Evolutionary conservation across 2,113 vertebrate species (phyloP).

Genomic region (Helogale parvula): DNA sequence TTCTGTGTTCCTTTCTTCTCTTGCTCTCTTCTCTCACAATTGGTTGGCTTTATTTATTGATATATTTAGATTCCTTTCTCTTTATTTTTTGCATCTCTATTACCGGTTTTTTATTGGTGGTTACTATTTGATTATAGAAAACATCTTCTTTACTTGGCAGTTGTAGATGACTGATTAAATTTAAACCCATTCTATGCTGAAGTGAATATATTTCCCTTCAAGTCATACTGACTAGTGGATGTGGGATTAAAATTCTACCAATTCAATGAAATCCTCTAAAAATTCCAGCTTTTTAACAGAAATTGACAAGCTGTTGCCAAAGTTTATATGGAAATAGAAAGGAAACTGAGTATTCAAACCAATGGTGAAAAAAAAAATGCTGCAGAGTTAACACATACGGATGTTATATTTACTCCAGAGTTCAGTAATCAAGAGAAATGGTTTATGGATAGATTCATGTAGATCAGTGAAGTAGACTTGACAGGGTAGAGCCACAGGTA

Average conservation of each 20-base stretch:
- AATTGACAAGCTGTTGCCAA: neutral
- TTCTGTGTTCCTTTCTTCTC: neutral
- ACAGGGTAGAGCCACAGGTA: no score
- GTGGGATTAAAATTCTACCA: neutral
- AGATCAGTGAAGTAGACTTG: neutral
- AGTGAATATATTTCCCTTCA: neutral
- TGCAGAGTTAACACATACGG: neutral
- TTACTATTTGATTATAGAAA: neutral
- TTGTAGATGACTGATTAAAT: neutral
- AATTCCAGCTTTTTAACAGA: neutral
- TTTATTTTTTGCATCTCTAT: neutral
- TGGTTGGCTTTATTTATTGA: neutral
- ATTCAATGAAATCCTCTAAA: neutral
- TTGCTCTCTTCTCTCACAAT: neutral
- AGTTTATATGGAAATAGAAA: neutral
- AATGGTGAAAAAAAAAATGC: neutral
- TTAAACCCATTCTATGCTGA: neutral
- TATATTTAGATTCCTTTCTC: neutral
- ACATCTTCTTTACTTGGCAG: neutral
- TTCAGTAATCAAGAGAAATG: neutral
- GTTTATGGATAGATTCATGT: neutral
- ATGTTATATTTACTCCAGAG: neutral
- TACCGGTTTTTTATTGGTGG: neutral
- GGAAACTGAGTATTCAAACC: neutral
- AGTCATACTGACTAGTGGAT: neutral